Base-by-base conservation (phyloP, 35 echinoderm and acorn worm genomes). In the Ophioderma brevispina region DNA sequence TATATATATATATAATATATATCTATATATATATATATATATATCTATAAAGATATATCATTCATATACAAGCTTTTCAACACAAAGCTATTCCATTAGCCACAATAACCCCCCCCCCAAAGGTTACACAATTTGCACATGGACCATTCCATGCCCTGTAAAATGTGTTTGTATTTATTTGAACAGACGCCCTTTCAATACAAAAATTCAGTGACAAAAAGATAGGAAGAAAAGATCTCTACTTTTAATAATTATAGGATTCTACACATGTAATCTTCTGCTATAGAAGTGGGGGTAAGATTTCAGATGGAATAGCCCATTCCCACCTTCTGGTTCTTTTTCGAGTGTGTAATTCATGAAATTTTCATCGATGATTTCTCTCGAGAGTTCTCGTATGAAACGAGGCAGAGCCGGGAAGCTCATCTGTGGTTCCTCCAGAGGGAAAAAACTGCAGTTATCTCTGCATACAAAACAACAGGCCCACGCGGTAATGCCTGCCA, bases 301-400 rank as follows among this genome's bases (percentile, higher is more conserved):
- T 70, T 70, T 25, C 59, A 70, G n/a, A 70, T 18, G 28, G 59
- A 70, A 70, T 15, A 70, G 59, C 59, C 59, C 28, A 25, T 70
- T 70, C 59, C 59, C 23, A 70, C 59, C 59, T 70, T 70, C 23
- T 70, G 10, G 10, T 70, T 52, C n/a, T 70, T 70, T 70, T 30
- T 70, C 59, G n/a, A 70, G 59, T 70, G 28, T 70, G 59, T 70
- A 70, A 70, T 70, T 70, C 59, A 70, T 70, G 59, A 70, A 70
- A 70, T 70, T 70, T 70, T 70, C 59, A 70, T 70, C 59, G 59
- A 70, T 70, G 59, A 70, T 70, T 70, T 70, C 59, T 70, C 59
- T 4, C 6, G 59, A 70, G 59, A 70, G 23, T 70, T 70, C 59
- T 70, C 59, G 59, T 1, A 70, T 70, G 59, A 70, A 70, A 70